Base-by-base conservation (phyloP, 2,113 vertebrate genomes). In the Pygoscelis antarcticus region DNA sequence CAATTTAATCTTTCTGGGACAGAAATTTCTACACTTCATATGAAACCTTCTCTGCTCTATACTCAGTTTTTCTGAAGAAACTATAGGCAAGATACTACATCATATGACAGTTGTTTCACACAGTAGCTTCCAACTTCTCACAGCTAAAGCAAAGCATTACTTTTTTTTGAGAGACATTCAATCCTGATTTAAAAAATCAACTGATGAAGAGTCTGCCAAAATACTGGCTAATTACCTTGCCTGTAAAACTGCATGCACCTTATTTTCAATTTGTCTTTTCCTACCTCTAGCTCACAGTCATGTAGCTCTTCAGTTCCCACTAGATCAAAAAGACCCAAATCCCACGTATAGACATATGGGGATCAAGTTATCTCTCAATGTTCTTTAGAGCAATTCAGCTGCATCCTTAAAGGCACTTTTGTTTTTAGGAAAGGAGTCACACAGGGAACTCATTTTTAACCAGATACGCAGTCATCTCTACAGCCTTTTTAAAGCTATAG, bases 271-370 rank as follows among this genome's bases (percentile, higher is more conserved):
- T 83, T 77, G 11, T 36, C 10, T 83, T 83, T 78, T 64, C 34
- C 69, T 58, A 80, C 18, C 11, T 64, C 30, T 52, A 69, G 38
- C 36, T 60, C 27, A 49, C 27, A 80, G n/a, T 4, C 22, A 55
- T 26, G 46, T n/a, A 54, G 40, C 27, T 80, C 17, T 80, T 69
- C 27, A 52, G 38, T 40, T 11, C 10, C 16, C 20, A 32, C 4
- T 44, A 25, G 4, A 74, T 60, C 71, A 78, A 89, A 69, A 77
- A 49, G 14, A 77, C 16, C 4, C 36, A 80, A 44, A 81, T 61
- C 0, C 62, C 1, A 0, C 27, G 6, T 44, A 47, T 12, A 79
- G 44, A 38, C 9, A 60, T 18, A 10, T 30, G 51, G 10, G 22
- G 29, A 83, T 58, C 64, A 81, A 74, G 13, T 57, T 58, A 49